phyloP scores from a whole-genome alignment of 2,888 invertebrate species.

The Nemurella pictetii region DNA sequence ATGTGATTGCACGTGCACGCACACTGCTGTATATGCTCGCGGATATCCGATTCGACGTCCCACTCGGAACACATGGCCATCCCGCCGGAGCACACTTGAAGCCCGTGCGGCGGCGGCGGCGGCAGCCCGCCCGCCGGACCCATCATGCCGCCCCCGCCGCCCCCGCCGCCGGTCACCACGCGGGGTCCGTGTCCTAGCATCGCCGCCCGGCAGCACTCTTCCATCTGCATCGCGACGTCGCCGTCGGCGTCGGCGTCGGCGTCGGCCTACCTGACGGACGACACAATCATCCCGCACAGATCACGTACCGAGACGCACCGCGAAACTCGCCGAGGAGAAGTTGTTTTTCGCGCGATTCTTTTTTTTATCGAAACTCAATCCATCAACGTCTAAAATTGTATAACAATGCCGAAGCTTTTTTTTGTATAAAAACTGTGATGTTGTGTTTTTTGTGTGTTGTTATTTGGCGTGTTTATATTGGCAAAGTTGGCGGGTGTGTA shows the following conservation, averaged over 20 bases:
- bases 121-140: slow-evolving; percentile 50
- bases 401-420: neutral
- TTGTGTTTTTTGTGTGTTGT: neutral
- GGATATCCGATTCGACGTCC: slow-evolving; percentile 80
- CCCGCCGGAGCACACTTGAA: neutral
- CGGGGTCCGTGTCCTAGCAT: neutral
- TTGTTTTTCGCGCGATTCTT: neutral
- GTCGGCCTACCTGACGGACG: no score
- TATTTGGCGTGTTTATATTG: neutral
- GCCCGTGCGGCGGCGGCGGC: slow-evolving; percentile 44
- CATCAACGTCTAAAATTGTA: neutral
- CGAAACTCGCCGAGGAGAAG: neutral
- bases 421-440: neutral
- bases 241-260: no score
- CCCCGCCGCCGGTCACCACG: no score
- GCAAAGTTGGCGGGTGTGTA: neutral
- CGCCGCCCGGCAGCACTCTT: slow-evolving; percentile 38
- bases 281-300: neutral
- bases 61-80: slow-evolving; percentile 35
- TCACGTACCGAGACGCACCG: neutral
- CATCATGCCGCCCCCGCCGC: slow-evolving; percentile 41
- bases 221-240: slow-evolving; percentile 35
- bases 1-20: slow-evolving; percentile 91
- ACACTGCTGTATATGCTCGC: slow-evolving; percentile 86
- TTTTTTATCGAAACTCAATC: neutral